Conservation (phyloP, 2,888 invertebrate genomes). For the Drosophila emarginata region DNA sequence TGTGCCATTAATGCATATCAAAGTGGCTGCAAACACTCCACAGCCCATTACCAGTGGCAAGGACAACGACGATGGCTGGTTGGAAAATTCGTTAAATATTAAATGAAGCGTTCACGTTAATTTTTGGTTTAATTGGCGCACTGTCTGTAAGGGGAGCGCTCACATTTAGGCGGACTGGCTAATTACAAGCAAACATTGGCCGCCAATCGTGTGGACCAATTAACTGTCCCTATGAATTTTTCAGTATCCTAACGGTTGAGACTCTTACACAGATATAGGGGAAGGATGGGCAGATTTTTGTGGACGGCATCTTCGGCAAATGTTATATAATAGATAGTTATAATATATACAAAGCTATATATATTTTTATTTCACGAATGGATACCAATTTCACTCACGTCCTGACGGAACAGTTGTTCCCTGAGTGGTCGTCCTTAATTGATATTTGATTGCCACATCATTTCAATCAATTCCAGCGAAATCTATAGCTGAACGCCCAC, state of each 20-base stretch:
- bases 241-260: slow-evolving; percentile 25
- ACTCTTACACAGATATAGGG: slow-evolving; percentile 34
- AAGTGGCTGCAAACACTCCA: slow-evolving; percentile 77
- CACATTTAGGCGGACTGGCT: slow-evolving; percentile 64
- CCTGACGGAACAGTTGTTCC: slow-evolving; percentile 19
- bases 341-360: not conserved
- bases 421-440: slow-evolving; percentile 57
- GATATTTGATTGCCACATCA: slow-evolving; percentile 75
- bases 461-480: slow-evolving; percentile 55
- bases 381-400: slow-evolving; percentile 21
- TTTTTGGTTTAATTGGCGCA: slow-evolving; percentile 83
- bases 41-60: slow-evolving; percentile 69
- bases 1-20: slow-evolving; percentile 79
- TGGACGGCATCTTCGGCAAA: too few relatives aligned
- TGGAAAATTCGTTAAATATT: slow-evolving; percentile 80
- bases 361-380: slow-evolving; percentile 3
- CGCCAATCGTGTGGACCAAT: slow-evolving; percentile 74
- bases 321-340: not conserved
- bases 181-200: slow-evolving; percentile 76
- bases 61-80: slow-evolving; percentile 20
- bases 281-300: too few relatives aligned
- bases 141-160: slow-evolving; percentile 39
- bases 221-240: slow-evolving; percentile 53
- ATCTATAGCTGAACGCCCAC: slow-evolving; percentile 13
- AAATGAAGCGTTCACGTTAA: slow-evolving; percentile 83